These are phyloP conservation scores for Latrodectus geometricus DNA, from an alignment of 1,140 invertebrate genomes.

Conservation along the genomic window DNA sequence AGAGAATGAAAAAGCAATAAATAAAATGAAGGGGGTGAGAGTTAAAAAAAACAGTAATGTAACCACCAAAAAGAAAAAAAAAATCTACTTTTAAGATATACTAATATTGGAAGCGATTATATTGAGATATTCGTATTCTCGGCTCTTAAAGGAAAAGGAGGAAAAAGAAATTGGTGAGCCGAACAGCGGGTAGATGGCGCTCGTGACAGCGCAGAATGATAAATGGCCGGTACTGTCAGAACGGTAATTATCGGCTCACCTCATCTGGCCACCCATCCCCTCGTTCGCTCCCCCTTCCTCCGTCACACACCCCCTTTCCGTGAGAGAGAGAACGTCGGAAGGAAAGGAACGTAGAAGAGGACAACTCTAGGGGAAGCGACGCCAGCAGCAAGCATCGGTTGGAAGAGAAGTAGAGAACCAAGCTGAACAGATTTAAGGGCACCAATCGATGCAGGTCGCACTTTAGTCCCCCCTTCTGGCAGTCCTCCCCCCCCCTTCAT, in stretches of 20 bases:
- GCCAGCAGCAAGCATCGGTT: constrained; percentile 41
- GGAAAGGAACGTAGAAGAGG: not conserved
- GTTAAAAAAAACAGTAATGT: not conserved
- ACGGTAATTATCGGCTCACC: constrained; percentile 62
- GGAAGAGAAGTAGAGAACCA: constrained; percentile 18
- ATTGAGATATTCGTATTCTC: constrained; percentile 54
- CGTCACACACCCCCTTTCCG: constrained; percentile 3
- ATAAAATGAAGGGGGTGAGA: not conserved
- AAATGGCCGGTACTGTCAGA: constrained; percentile 61
- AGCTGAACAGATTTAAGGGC: constrained; percentile 52
- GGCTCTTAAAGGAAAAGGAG: not conserved
- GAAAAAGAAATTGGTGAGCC: constrained; percentile 26
- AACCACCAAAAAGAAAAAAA: not conserved
- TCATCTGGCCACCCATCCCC: constrained; percentile 54
- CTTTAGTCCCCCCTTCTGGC: constrained; percentile 1
- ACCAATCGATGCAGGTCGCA: constrained; percentile 49
- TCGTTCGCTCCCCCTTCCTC: not conserved
- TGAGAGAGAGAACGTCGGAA: constrained; percentile 6
- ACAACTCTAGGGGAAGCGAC: constrained; percentile 16
- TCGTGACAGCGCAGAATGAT: constrained; percentile 56
- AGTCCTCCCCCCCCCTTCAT: not conserved
- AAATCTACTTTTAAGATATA: constrained; percentile 41
- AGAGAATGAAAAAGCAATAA: constrained; percentile 6
- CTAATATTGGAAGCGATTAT: constrained; percentile 52
- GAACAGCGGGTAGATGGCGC: constrained; percentile 51